These are phyloP conservation scores for Microplitis manilae DNA, from an alignment of 2,888 invertebrate genomes.

Conservation along the genomic window DNA sequence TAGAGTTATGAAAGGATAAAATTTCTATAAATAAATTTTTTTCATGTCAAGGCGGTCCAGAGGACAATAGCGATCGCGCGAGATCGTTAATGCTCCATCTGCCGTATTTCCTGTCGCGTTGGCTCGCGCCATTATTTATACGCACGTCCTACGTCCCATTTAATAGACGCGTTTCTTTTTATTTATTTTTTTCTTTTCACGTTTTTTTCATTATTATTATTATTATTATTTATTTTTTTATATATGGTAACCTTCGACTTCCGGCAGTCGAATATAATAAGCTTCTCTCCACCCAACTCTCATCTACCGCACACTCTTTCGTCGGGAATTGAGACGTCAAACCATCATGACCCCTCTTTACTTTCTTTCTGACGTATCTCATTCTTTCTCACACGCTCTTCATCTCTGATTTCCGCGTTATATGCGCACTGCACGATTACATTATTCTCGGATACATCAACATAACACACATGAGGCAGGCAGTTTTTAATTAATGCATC, in stretches of 20 bases:
- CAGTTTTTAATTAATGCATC: conserved; percentile 23
- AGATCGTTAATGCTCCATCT: conserved; percentile 39
- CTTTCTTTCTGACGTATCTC: conserved; percentile 32
- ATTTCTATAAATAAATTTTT: not conserved
- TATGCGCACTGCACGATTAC: not conserved
- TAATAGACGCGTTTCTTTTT: conserved; percentile 31
- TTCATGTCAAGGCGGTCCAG: conserved; percentile 30
- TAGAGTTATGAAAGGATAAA: conserved; percentile 6
- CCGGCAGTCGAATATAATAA: conserved; percentile 46
- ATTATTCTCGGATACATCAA: not conserved
- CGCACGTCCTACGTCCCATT: conserved; percentile 41
- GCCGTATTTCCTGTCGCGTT: conserved; percentile 48
- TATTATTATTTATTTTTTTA: conserved; percentile 32
- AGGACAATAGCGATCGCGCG: conserved; percentile 42
- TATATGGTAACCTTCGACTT: conserved; percentile 48
- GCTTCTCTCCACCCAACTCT: conserved; percentile 13
- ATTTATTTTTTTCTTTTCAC: not conserved
- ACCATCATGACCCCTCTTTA: conserved; percentile 27
- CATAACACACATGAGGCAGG: conserved; percentile 21
- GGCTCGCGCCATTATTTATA: conserved; percentile 45
- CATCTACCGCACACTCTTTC: conserved; percentile 12
- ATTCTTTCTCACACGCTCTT: conserved; percentile 26
- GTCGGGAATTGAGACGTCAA: conserved; percentile 38
- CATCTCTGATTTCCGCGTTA: conserved; percentile 26
- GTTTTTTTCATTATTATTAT: conserved; percentile 10